phyloP scores from a whole-genome alignment of 2,113 vertebrate species.

The Motacilla tschutschensis region DNA sequence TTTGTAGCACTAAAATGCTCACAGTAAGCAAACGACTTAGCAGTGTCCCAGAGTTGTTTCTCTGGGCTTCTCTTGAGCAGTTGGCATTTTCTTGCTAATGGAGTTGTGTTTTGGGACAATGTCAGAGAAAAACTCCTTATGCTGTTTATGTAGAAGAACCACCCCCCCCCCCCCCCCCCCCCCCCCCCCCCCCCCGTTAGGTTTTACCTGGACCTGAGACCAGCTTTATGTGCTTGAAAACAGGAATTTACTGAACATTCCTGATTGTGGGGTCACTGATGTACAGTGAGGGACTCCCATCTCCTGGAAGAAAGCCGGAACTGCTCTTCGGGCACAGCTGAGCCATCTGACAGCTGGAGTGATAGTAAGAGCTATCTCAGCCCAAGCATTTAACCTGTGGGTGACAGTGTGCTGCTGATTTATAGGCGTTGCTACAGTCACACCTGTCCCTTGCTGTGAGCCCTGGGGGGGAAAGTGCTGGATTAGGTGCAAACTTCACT shows the following conservation, averaged over 20 bases:
- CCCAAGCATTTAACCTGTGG: not conserved
- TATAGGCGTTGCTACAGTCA: not conserved
- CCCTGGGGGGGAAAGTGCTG: not conserved
- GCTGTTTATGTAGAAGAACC: not conserved
- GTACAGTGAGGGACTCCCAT: fast-evolving
- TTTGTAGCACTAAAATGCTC: not conserved
- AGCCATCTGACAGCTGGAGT: not conserved
- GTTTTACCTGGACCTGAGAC: fast-evolving
- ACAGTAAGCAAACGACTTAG: not conserved
- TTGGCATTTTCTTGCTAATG: not conserved
- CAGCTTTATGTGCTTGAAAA: not conserved
- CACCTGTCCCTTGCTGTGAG: not conserved
- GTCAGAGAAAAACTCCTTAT: not conserved
- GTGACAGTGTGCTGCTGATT: not conserved
- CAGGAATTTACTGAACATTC: fast-evolving
- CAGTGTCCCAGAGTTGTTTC: not conserved
- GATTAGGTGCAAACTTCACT: not conserved
- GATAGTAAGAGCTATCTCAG: not conserved
- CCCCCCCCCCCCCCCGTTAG: too few species aligned
- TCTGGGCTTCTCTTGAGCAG: not conserved
- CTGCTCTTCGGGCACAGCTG: not conserved
- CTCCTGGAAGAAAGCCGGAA: not conserved
- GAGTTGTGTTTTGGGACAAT: not conserved
- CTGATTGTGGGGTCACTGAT: not conserved
- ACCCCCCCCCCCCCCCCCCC: too few species aligned